Conservation (phyloP, 2,113 vertebrate species). For the Shinisaurus crocodilurus region DNA sequence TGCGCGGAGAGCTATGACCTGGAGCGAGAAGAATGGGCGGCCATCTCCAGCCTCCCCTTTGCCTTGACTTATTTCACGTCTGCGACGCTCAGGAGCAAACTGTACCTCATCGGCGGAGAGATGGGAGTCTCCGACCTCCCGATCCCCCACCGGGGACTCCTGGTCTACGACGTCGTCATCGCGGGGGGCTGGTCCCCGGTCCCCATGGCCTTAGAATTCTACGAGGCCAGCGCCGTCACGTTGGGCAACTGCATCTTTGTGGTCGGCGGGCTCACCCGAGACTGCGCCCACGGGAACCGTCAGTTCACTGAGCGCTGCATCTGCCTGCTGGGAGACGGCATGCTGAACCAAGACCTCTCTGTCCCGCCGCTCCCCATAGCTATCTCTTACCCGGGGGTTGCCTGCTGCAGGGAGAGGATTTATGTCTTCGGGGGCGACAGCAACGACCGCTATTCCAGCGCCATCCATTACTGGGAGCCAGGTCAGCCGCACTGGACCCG, state of each 20-base stretch:
- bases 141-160: constrained; percentile 79
- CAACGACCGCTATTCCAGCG: constrained; percentile 80
- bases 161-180: constrained; percentile 80
- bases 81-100: constrained; percentile 71
- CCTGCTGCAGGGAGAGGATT: constrained; percentile 81
- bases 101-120: constrained; percentile 84
- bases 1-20: constrained; percentile 75
- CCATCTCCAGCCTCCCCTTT: constrained; percentile 45
- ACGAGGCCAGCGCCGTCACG: constrained; percentile 80
- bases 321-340: constrained; percentile 80
- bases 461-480: constrained; percentile 84
- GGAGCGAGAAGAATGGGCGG: constrained; percentile 45
- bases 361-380: constrained; percentile 80
- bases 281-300: constrained; percentile 73
- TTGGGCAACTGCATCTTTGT: constrained; percentile 81
- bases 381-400: constrained; percentile 81
- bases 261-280: constrained; percentile 82
- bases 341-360: constrained; percentile 71
- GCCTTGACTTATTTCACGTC: constrained; percentile 76
- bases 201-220: constrained; percentile 77
- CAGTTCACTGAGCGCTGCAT: constrained; percentile 81
- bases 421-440: constrained; percentile 84
- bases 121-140: constrained; percentile 63
- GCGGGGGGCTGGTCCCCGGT: constrained; percentile 81
- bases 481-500: constrained; percentile 49